Conservation (phyloP, 2,797 vertebrate species). For the Nannoperca obscura region DNA sequence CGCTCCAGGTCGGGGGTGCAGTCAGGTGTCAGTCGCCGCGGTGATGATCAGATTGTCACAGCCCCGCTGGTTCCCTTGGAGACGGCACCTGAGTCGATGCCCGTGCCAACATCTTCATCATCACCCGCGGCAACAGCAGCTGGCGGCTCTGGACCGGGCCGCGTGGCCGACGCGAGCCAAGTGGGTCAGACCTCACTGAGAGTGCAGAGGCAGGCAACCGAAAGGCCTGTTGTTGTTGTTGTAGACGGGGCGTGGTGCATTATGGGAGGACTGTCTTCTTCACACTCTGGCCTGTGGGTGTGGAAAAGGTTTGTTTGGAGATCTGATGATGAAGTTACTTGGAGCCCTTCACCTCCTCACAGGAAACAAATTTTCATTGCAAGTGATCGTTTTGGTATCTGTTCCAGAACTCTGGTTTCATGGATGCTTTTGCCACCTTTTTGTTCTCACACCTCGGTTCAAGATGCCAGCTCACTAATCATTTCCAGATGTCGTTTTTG, state of each 20-base stretch:
- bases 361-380: neutral
- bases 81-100: constrained; percentile 79
- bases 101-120: constrained; percentile 83
- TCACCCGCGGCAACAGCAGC: constrained; percentile 74
- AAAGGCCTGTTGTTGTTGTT: constrained; percentile 25
- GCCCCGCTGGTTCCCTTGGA: constrained; percentile 72
- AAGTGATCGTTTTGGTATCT: neutral
- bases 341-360: neutral
- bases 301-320: neutral
- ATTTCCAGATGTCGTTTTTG: neutral
- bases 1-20: constrained; percentile 56
- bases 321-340: neutral
- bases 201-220: neutral
- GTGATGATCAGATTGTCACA: constrained; percentile 80
- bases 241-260: constrained; percentile 20
- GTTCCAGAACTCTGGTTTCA: neutral
- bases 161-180: constrained; percentile 49
- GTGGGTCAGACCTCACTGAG: constrained; percentile 69
- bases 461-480: neutral
- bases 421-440: constrained; percentile 6
- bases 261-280: constrained; percentile 31
- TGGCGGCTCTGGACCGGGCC: constrained; percentile 66
- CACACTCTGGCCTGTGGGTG: neutral
- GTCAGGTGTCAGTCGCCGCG: constrained; percentile 77
- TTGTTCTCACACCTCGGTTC: neutral